Base-by-base conservation (phyloP, 2,888 invertebrate genomes). In the Dryocosmus kuriphilus region DNA sequence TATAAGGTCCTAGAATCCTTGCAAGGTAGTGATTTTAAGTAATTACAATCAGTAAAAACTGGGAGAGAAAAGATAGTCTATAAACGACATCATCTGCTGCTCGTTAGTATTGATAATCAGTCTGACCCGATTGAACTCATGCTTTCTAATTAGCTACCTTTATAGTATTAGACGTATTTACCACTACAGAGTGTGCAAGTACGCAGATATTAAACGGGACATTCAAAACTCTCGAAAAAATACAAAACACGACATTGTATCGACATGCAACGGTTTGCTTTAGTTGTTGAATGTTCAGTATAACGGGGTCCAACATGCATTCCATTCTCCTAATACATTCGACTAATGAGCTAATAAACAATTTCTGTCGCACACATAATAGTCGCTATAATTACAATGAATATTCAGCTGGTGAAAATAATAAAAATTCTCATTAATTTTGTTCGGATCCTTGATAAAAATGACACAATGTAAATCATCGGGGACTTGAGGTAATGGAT, bases 41-140 rank as follows among this genome's bases (percentile, higher is more conserved):
- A n/a, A n/a, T 38, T 51, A 71, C 16, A 30, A 71, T 71, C 46
- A 41, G 71, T n/a, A 71, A 71, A 51, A 46, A 46, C 51, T 51
- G 27, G 8, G 30, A 27, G 27, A 5, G n/a, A n/a, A 67, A 51
- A 27, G 71, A 51, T 71, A 30, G n/a, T 9, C 46, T 51, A 51
- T 51, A 46, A 67, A 46, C 71, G 46, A 51, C 46, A 51, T 67
- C 67, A 67, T 51, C 27, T 51, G 27, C 30, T 27, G n/a, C 51
- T 71, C 46, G 30, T 71, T 71, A 71, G 71, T 71, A 71, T 71
- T 71, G 51, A 71, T 71, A 51, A 71, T 51, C 51, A 71, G 51
- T 41, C n/a, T 71, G 71, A 71, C 51, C 46, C 51, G 46, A 71
- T 71, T 71, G 71, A 71, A 51, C 71, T 71, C 30, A n/a, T 71